phyloP scores from a whole-genome alignment of 2,888 invertebrate species.

The Oconnorella tubifera region DNA sequence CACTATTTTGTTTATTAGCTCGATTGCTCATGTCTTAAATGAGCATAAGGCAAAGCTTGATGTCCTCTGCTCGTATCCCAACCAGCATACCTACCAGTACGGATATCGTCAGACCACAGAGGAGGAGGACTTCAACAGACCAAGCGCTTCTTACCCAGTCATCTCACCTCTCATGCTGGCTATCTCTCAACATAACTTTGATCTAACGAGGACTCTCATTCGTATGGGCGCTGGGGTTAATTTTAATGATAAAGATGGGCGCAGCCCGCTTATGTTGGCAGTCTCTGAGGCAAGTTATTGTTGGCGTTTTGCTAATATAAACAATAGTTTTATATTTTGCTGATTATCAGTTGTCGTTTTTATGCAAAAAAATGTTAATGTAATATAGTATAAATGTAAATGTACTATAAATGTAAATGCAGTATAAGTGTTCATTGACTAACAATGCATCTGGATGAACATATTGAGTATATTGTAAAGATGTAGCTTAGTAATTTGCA shows the following conservation, averaged over 20 bases:
- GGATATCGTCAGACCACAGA: constrained; percentile 10
- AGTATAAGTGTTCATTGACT: too few relatives aligned
- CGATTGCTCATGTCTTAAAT: constrained; percentile 7
- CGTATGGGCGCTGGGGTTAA: constrained; percentile 52
- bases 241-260: constrained; percentile 49
- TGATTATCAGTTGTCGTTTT: too few relatives aligned
- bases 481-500: too few relatives aligned
- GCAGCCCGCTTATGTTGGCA: constrained; percentile 58
- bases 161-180: constrained; percentile 53
- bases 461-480: too few relatives aligned
- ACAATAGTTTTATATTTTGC: too few relatives aligned
- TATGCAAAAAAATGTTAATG: too few relatives aligned
- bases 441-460: too few relatives aligned
- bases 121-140: constrained; percentile 2
- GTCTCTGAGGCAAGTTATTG: constrained; percentile 48
- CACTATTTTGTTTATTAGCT: too few relatives aligned
- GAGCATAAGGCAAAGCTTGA: constrained; percentile 45
- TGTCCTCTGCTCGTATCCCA: constrained; percentile 45
- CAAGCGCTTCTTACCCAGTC: constrained; percentile 9
- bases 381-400: too few relatives aligned
- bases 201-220: constrained; percentile 50
- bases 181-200: constrained; percentile 49
- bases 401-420: too few relatives aligned
- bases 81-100: constrained; percentile 22
- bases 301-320: too few relatives aligned